Conservation (phyloP, 2,888 invertebrate species). For the Drosophila acutilabella region DNA sequence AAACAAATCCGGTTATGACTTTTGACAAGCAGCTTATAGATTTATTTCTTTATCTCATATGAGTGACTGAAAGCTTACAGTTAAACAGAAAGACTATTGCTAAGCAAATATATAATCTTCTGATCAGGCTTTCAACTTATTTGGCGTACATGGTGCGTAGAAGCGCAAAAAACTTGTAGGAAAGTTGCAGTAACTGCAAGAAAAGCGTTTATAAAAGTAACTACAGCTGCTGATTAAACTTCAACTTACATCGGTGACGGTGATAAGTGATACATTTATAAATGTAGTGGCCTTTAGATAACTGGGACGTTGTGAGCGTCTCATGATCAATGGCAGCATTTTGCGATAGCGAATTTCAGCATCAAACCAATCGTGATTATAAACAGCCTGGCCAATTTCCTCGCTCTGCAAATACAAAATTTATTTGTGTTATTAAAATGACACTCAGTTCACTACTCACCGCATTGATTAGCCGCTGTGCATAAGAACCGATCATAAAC, state of each 20-base stretch:
- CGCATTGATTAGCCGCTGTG: constrained; percentile 72
- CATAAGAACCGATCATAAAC: constrained; percentile 77
- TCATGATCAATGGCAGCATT: constrained; percentile 73
- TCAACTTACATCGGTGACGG: constrained; percentile 76
- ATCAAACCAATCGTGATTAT: constrained; percentile 78
- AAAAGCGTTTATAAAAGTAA: constrained; percentile 1
- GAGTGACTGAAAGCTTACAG: neutral
- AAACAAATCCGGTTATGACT: neutral
- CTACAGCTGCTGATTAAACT: neutral
- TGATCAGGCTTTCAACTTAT: constrained; percentile 24
- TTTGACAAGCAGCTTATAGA: neutral
- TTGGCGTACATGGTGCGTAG: constrained; percentile 81
- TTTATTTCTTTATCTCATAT: neutral
- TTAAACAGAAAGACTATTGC: neutral
- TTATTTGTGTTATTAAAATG: neutral
- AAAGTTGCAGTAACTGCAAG: constrained; percentile 79
- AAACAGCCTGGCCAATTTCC: constrained; percentile 72
- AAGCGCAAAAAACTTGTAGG: constrained; percentile 83
- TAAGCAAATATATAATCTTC: neutral
- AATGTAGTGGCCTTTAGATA: constrained; percentile 75
- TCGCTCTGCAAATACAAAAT: constrained; percentile 67
- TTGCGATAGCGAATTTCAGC: constrained; percentile 74
- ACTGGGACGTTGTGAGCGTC: constrained; percentile 76
- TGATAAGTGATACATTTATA: constrained; percentile 72
- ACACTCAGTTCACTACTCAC: constrained; percentile 52